Evolutionary conservation across 2,888 invertebrate species (phyloP), one percentile per base, ranked within the genome.

Genomic region (Tridacna crocea): DNA sequence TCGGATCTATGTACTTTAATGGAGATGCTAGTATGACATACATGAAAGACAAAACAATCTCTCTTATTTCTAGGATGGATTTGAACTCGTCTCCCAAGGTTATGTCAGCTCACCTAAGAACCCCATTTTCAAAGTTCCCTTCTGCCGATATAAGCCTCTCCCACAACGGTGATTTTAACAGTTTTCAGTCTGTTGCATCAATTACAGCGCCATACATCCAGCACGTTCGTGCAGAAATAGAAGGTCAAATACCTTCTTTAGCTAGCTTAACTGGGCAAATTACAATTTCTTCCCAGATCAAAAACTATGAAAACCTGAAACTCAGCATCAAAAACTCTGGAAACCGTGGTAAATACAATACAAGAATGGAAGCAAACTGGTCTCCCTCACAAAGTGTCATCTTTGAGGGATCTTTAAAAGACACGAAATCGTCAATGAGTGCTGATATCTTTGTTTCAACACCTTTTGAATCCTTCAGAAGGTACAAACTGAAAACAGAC

Each of bases 71-170:
- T 19, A 75, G 65, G 48, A 46, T 68, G 26, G 77, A 80, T 24
- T n/a, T 77, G 10, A 80, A 72, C 1, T 48, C 75, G 10, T 51
- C 68, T 17, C 79, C 82, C 6, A 72, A 75, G 26, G 19, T 26
- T 46, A 13, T 63, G 17, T 48, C n/a, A 13, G 48, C 83, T 19
- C 76, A 76, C 12, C 10, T 82, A 10, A 27, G 61, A 27, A 83
- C 85, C 12, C 85, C 85, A 27, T 85, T 85, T 51, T 24, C 24
- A 24, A 78, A 78, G 22, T 80, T 70, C 22, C 78, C 80, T 76
- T 47, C 65, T 24, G 24, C 78, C 2, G 78, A 82, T 58, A 11
- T 85, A 0, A 51, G 47, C 60, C 8, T 78, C 12, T 63, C 80
- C 3, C 74, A 76, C 47, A 74, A 27, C n/a, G 85, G 85, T 36